A percentile compares a stretch with the other conserved stretches of the same genome.
Evolutionary conservation across 2,888 invertebrate genomes (phyloP).

Genomic region (Diaperis boleti): DNA sequence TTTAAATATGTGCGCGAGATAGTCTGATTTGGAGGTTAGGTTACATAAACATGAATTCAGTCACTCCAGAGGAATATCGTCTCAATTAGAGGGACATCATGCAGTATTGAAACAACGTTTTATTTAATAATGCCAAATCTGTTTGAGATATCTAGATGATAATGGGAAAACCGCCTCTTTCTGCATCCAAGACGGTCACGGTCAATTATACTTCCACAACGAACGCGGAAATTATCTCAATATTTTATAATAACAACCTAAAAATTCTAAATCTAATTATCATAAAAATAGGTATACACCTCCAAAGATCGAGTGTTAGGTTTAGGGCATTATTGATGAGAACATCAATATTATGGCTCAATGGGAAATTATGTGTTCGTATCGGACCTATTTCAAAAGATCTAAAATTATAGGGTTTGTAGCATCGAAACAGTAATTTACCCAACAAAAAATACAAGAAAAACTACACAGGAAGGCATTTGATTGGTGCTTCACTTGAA

Average conservation of each 20-base stretch:
- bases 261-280: constrained; percentile 9
- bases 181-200: not conserved
- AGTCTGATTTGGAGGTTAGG: too few species aligned
- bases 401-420: constrained; percentile 21
- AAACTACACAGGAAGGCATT: constrained; percentile 17
- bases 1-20: too few species aligned
- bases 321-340: constrained; percentile 22
- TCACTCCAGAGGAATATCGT: too few species aligned
- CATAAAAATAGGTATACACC: constrained; percentile 12
- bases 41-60: too few species aligned
- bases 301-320: constrained; percentile 13
- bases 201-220: constrained; percentile 16
- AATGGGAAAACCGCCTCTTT: constrained; percentile 2
- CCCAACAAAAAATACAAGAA: constrained; percentile 13
- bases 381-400: constrained; percentile 31
- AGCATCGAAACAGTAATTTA: constrained; percentile 18
- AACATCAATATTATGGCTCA: constrained; percentile 23
- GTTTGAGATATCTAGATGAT: constrained; percentile 2
- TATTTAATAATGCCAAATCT: not conserved
- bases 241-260: constrained; percentile 3
- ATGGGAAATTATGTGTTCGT: constrained; percentile 25
- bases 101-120: too few species aligned
- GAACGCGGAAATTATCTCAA: constrained; percentile 20
- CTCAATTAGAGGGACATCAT: too few species aligned
- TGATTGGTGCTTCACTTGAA: constrained; percentile 8